phyloP scores from a whole-genome alignment of 2,888 invertebrate genomes.

The Drosophila limbata region DNA sequence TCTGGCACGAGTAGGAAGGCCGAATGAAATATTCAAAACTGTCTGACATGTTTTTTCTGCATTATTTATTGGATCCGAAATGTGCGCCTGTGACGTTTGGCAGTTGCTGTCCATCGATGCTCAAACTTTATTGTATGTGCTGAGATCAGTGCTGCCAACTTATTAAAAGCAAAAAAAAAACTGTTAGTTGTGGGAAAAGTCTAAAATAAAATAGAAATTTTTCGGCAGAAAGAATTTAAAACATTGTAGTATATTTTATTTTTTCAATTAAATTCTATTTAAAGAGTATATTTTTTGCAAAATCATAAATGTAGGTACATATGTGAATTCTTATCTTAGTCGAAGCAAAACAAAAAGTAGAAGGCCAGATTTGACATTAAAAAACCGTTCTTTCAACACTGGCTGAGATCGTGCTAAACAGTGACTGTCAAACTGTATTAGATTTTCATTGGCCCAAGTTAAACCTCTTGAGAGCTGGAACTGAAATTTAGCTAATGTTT shows the following conservation, averaged over 20 bases:
- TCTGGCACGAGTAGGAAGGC: slow-evolving; percentile 60
- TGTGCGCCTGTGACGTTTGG: slow-evolving; percentile 25
- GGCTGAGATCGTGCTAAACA: slow-evolving; percentile 6
- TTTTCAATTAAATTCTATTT: too few species aligned
- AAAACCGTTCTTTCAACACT: neutral
- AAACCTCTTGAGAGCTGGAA: slow-evolving; percentile 64
- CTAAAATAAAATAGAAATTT: too few species aligned
- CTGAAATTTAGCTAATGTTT: slow-evolving; percentile 74
- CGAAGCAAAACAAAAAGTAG: too few species aligned
- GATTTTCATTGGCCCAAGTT: slow-evolving; percentile 23
- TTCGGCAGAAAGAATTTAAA: too few species aligned
- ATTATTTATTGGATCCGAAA: slow-evolving; percentile 58
- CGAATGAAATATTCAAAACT: slow-evolving; percentile 63
- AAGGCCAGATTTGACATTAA: neutral
- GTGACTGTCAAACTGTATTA: slow-evolving; percentile 33
- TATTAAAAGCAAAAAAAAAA: too few species aligned
- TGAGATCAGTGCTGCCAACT: slow-evolving; percentile 2
- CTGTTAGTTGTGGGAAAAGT: too few species aligned
- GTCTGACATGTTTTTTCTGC: slow-evolving; percentile 60
- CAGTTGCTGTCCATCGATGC: slow-evolving; percentile 12
- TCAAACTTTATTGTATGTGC: slow-evolving; percentile 26
- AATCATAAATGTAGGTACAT: too few species aligned
- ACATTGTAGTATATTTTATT: too few species aligned
- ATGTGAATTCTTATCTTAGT: too few species aligned
- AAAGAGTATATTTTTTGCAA: too few species aligned